Evolutionary conservation across 2,113 vertebrate genomes (phyloP).

Genomic region (Pluvialis apricaria): DNA sequence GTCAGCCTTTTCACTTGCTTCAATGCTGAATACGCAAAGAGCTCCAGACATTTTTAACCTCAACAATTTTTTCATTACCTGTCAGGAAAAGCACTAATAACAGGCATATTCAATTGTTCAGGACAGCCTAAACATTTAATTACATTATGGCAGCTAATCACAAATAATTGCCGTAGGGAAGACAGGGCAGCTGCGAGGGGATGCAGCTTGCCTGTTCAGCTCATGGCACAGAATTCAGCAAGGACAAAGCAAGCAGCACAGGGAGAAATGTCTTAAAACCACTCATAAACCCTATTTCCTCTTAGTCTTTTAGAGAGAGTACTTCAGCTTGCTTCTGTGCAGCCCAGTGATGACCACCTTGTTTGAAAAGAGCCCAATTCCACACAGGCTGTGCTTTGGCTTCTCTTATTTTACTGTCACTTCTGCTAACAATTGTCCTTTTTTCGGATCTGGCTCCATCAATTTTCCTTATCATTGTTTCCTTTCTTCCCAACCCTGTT

Average conservation of each 20-base stretch:
- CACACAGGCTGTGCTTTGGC: background rate
- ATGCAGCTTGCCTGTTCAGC: background rate
- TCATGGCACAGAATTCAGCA: background rate
- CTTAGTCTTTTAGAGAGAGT: background rate
- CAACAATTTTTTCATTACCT: background rate
- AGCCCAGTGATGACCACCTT: background rate
- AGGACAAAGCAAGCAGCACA: background rate
- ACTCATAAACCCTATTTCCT: background rate
- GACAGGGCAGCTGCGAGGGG: background rate
- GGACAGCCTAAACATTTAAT: conserved; percentile 12
- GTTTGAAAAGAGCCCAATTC: background rate
- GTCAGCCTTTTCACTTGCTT: conserved; percentile 11
- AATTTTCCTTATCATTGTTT: background rate
- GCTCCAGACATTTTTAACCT: background rate
- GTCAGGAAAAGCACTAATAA: background rate
- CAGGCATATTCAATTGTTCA: background rate
- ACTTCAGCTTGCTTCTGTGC: background rate
- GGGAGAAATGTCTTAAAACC: background rate
- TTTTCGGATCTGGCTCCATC: background rate
- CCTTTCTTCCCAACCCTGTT: background rate
- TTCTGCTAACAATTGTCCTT: background rate
- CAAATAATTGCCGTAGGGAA: background rate
- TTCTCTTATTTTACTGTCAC: background rate
- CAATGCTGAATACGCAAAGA: background rate
- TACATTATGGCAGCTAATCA: background rate